Percentiles rank a stretch among this genome's conserved stretches.
phyloP scores from a whole-genome alignment of 2,797 vertebrate genomes.

The Rachycentron canadum region DNA sequence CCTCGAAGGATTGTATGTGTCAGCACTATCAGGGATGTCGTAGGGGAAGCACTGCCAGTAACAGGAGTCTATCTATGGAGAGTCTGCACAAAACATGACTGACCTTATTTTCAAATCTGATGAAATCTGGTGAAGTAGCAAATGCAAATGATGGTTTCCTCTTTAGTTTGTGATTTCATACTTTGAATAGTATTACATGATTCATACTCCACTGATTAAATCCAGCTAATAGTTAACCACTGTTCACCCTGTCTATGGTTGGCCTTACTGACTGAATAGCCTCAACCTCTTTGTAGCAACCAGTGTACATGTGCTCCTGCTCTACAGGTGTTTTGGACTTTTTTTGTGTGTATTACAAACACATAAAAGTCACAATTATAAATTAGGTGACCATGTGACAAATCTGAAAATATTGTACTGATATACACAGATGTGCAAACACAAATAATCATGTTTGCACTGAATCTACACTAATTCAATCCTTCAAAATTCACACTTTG shows the following conservation, averaged over 20 bases:
- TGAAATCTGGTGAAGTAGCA: neutral
- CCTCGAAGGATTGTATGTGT: neutral
- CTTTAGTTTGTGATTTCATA: neutral
- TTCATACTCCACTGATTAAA: neutral
- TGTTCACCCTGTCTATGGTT: neutral
- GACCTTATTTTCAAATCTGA: neutral
- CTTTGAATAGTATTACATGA: neutral
- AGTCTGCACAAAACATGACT: neutral
- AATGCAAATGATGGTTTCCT: neutral
- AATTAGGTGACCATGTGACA: neutral
- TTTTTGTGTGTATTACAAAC: too few species aligned
- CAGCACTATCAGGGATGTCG: neutral
- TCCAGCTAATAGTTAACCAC: slow-evolving; percentile 40
- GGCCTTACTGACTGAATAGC: neutral
- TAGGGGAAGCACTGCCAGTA: neutral
- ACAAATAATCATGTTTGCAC: too few species aligned
- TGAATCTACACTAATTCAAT: neutral
- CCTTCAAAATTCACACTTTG: neutral
- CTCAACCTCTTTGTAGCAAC: neutral
- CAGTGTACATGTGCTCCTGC: neutral
- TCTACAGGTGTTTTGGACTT: neutral
- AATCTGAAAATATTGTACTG: neutral
- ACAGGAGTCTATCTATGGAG: neutral
- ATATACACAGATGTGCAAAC: neutral
- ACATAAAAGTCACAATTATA: too few species aligned